phyloP scores from a whole-genome alignment of 2,888 invertebrate genomes.

The Pristionchus arcanus region DNA sequence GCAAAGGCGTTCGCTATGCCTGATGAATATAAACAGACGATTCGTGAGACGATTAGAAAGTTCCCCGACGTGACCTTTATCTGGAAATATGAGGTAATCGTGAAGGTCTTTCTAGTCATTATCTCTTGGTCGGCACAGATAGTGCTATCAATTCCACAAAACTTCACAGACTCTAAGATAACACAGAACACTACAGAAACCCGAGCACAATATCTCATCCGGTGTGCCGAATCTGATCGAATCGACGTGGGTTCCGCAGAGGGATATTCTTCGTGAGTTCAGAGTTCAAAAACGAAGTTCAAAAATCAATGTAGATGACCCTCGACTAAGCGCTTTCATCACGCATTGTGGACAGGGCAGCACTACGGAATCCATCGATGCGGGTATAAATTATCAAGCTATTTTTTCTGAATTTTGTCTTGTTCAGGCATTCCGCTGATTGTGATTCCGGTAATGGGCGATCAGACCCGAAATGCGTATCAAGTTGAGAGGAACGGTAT shows the following conservation, averaged over 20 bases:
- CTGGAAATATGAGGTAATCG: conserved; percentile 65
- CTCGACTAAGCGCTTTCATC: conserved; percentile 42
- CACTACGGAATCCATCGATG: conserved; percentile 34
- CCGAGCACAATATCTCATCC: conserved; percentile 20
- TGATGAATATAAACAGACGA: conserved; percentile 57
- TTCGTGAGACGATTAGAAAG: conserved; percentile 59
- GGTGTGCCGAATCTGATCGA: conserved; percentile 38
- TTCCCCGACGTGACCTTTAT: conserved; percentile 63
- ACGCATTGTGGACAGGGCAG: conserved; percentile 52
- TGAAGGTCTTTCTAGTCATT: too few species aligned
- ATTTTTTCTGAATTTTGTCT: background rate
- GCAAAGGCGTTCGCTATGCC: conserved; percentile 64
- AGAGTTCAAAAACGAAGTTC: background rate
- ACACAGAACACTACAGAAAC: background rate
- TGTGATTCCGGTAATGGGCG: conserved; percentile 80
- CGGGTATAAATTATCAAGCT: background rate
- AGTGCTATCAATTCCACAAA: too few species aligned
- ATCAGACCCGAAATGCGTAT: conserved; percentile 80
- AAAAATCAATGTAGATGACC: background rate
- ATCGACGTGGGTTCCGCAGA: conserved; percentile 9
- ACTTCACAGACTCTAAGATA: background rate
- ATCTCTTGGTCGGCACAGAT: too few species aligned
- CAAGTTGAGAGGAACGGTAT: conserved; percentile 70
- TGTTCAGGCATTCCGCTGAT: conserved; percentile 79
- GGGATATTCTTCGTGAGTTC: conserved; percentile 35